phyloP scores from a whole-genome alignment of 1,140 invertebrate species.

The Amphibalanus amphitrite region DNA sequence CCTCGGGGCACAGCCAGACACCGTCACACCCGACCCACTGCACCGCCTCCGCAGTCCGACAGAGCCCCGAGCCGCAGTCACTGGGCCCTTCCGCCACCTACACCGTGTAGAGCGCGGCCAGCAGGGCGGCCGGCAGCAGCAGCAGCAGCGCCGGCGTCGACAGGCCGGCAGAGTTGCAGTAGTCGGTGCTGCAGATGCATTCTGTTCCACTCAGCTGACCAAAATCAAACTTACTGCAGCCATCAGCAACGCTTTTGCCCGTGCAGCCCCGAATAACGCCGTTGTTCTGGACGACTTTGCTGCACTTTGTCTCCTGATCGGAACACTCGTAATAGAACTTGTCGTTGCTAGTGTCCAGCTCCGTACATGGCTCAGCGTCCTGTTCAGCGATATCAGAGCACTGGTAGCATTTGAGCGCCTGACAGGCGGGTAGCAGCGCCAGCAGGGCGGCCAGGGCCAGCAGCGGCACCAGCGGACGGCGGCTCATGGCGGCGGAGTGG shows the following conservation, averaged over 20 bases:
- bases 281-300: background rate
- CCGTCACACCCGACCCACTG: too few species aligned
- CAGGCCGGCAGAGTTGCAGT: background rate
- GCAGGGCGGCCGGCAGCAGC: constrained; percentile 1
- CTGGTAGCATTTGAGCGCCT: background rate
- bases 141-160: background rate
- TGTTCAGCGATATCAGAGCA: background rate
- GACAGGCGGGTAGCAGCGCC: background rate
- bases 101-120: constrained; percentile 1
- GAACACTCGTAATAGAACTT: too few species aligned
- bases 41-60: too few species aligned
- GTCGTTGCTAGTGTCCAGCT: background rate
- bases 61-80: too few species aligned
- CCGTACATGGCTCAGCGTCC: background rate
- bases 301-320: too few species aligned
- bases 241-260: background rate
- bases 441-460: background rate
- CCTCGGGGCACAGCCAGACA: too few species aligned
- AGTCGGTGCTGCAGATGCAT: background rate
- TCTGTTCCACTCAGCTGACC: too few species aligned
- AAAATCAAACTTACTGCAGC: too few species aligned
- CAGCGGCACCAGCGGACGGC: background rate
- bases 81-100: too few species aligned
- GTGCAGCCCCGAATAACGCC: background rate
- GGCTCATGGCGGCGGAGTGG: background rate